phyloP scores from a whole-genome alignment of 1,140 invertebrate species.

The Drosophila littoralis region DNA sequence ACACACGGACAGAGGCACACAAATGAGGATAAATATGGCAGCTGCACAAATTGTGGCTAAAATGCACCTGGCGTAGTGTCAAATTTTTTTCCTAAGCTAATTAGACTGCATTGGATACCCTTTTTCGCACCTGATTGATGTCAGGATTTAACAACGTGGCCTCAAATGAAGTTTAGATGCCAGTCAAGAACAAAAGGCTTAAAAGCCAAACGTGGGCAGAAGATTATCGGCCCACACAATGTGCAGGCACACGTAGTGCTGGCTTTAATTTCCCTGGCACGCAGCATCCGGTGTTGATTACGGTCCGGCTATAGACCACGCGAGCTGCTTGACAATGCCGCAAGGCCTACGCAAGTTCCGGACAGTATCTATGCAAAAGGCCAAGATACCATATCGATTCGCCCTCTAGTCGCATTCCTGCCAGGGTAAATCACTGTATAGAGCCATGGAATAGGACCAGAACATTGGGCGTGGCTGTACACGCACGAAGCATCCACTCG shows the following conservation, averaged over 20 bases:
- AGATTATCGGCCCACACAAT: conserved; percentile 21
- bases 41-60: conserved; percentile 37
- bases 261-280: conserved; percentile 71
- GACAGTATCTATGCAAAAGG: conserved; percentile 50
- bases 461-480: conserved; percentile 35
- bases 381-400: conserved; percentile 76
- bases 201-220: conserved; percentile 33
- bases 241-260: conserved; percentile 48
- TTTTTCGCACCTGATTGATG: conserved; percentile 64
- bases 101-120: conserved; percentile 43
- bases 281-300: conserved; percentile 79
- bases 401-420: conserved; percentile 23
- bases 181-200: conserved; percentile 36
- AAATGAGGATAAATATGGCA: conserved; percentile 74
- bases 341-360: conserved; percentile 21
- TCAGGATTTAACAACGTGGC: conserved; percentile 26
- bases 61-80: conserved; percentile 63
- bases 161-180: conserved; percentile 58
- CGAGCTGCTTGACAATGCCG: conserved; percentile 2
- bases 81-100: conserved; percentile 49
- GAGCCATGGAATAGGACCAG: not conserved
- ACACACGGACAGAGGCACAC: not conserved
- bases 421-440: conserved; percentile 69
- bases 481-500: conserved; percentile 3
- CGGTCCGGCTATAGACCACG: conserved; percentile 28